Percentiles rank a stretch among this genome's conserved stretches.
Conservation (phyloP, 2,113 vertebrate genomes). For the Sturnira hondurensis region DNA sequence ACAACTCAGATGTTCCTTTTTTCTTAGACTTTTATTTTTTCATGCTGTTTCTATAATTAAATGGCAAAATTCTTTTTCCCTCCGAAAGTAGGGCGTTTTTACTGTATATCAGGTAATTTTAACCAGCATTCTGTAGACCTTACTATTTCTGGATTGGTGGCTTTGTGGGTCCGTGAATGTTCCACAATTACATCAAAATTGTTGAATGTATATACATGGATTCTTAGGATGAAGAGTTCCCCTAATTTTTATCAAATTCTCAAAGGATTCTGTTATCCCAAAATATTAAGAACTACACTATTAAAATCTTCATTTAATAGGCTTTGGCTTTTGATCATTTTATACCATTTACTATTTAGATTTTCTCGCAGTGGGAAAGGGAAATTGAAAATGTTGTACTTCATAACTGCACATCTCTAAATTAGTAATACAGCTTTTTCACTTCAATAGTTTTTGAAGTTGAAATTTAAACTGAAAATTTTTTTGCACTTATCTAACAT, state of each 20-base stretch:
- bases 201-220: neutral
- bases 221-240: neutral
- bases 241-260: conserved; percentile 4
- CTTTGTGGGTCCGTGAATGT: neutral
- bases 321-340: neutral
- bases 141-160: neutral
- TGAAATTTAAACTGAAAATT: conserved; percentile 9
- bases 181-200: neutral
- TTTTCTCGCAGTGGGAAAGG: conserved; percentile 8
- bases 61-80: neutral
- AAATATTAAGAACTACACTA: neutral
- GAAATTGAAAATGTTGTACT: conserved; percentile 10
- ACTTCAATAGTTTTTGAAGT: neutral
- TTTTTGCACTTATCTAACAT: neutral
- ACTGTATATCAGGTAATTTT: neutral
- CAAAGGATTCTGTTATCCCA: neutral
- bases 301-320: conserved; percentile 13
- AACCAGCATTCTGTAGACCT: neutral
- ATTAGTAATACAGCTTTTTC: conserved; percentile 1
- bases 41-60: neutral
- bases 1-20: neutral
- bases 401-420: neutral
- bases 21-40: neutral
- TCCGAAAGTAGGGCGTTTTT: neutral
- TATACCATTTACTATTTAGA: neutral